Percentiles rank a stretch among this genome's conserved stretches.
These are phyloP conservation scores for Polypterus bichir DNA, from an alignment of 2,113 vertebrate genomes.

Conservation along the genomic window DNA sequence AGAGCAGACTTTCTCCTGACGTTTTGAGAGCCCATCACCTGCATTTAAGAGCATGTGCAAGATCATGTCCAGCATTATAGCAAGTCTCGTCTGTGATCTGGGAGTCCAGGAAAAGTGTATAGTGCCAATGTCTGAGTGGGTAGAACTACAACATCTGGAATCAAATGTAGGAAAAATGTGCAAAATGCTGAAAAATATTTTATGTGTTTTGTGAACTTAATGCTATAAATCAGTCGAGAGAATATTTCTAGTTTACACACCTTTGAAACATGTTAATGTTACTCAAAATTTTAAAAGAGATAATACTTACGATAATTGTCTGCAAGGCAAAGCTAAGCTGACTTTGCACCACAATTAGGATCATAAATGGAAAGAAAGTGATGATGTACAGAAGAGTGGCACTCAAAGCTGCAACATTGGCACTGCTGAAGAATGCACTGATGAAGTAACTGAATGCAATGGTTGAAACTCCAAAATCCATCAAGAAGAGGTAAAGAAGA, in stretches of 20 bases:
- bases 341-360: conserved; percentile 44
- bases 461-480: conserved; percentile 43
- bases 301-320: conserved; percentile 38
- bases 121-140: too few relatives aligned
- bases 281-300: background rate
- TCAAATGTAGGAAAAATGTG: too few relatives aligned
- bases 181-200: too few relatives aligned
- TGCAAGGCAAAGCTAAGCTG: conserved; percentile 32
- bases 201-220: too few relatives aligned
- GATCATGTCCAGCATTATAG: too few relatives aligned
- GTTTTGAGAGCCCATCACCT: too few relatives aligned
- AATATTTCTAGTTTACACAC: background rate
- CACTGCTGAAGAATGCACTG: conserved; percentile 36
- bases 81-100: too few relatives aligned
- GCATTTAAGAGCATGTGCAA: too few relatives aligned
- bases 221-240: too few relatives aligned
- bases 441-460: conserved; percentile 45
- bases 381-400: conserved; percentile 41
- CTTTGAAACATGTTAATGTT: background rate
- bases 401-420: conserved; percentile 38
- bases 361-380: conserved; percentile 50
- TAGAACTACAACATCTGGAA: too few relatives aligned
- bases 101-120: too few relatives aligned
- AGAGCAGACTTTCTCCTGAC: too few relatives aligned
- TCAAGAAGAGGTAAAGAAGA: conserved; percentile 43